Conservation (phyloP, 1,140 invertebrate genomes). For the Muscidifurax raptorellus region DNA sequence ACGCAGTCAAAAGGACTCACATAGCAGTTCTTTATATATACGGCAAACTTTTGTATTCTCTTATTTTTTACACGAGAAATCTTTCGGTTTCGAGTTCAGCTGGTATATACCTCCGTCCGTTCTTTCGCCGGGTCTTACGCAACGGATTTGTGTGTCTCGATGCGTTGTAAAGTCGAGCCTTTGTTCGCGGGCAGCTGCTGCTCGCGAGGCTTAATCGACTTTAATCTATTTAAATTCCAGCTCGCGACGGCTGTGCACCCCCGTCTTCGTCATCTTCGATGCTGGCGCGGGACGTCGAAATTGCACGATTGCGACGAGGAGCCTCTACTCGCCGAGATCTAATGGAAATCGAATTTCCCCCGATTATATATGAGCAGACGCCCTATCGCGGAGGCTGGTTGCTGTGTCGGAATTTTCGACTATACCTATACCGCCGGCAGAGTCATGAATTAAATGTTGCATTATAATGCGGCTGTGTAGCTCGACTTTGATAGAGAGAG, state of each 20-base stretch:
- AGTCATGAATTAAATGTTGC: too few species aligned
- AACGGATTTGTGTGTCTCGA: constrained; percentile 68
- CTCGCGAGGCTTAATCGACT: constrained; percentile 58
- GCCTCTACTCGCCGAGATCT: neutral
- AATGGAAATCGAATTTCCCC: constrained; percentile 1
- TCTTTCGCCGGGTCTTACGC: constrained; percentile 57
- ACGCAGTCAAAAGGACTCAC: neutral
- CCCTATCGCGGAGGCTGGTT: too few species aligned
- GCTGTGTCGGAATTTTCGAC: too few species aligned
- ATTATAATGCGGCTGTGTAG: too few species aligned
- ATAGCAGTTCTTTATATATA: neutral
- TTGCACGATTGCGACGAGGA: neutral
- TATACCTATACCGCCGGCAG: too few species aligned
- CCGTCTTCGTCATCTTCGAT: neutral
- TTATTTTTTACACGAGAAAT: neutral
- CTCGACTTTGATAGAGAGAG: too few species aligned
- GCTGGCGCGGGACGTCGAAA: neutral
- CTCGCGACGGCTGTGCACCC: constrained; percentile 40
- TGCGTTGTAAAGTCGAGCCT: constrained; percentile 53
- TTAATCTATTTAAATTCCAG: constrained; percentile 63
- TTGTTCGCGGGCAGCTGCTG: constrained; percentile 51
- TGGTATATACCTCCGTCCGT: neutral
- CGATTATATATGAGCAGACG: too few species aligned
- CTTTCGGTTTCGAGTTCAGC: neutral
- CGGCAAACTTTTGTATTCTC: neutral